Evolutionary conservation across 2,888 invertebrate genomes (phyloP).

Genomic region (Eupithecia pulchellata): DNA sequence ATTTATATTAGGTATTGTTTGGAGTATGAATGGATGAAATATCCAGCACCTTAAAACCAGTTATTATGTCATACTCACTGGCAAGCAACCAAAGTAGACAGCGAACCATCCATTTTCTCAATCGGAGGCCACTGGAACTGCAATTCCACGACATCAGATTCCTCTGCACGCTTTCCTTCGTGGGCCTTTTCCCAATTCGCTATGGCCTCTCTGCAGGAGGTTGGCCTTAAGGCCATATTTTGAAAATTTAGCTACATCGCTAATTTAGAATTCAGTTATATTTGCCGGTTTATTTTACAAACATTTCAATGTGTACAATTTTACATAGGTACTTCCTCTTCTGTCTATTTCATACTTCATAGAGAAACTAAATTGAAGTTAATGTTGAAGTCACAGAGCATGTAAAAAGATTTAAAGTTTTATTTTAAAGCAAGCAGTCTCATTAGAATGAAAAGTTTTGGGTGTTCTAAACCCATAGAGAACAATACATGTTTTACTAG

Average conservation of each 20-base stretch:
- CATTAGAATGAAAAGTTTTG: background rate
- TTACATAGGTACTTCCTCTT: too few species aligned
- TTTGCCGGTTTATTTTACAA: background rate
- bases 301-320: too few species aligned
- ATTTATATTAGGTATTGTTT: too few species aligned
- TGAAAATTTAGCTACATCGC: background rate
- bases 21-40: too few species aligned
- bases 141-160: conserved; percentile 90
- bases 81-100: conserved; percentile 90
- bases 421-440: background rate
- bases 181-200: conserved; percentile 92
- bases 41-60: background rate
- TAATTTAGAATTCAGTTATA: background rate
- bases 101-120: conserved; percentile 96
- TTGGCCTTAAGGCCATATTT: conserved; percentile 80
- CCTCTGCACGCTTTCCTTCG: conserved; percentile 86
- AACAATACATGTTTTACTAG: too few species aligned
- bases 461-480: background rate
- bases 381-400: background rate
- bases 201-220: conserved; percentile 93
- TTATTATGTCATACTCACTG: conserved; percentile 66
- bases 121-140: conserved; percentile 96
- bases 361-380: background rate
- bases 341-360: background rate
- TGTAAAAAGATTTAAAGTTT: too few species aligned